Base-by-base conservation (phyloP, 2,888 invertebrate genomes). In the Hanleya hanleyi region DNA sequence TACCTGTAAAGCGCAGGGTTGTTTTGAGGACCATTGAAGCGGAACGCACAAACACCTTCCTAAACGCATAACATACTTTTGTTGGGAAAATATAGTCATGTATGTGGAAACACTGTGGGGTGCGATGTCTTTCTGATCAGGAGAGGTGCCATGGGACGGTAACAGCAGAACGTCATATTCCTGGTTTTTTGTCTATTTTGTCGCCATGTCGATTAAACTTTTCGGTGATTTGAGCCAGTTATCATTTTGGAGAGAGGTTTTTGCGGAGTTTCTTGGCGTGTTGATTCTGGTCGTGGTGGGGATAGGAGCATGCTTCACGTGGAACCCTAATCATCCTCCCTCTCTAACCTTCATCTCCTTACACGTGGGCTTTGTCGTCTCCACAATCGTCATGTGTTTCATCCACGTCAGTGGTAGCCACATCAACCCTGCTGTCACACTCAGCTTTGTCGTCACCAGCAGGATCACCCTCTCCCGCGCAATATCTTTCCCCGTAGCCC, bases 231-330 rank as follows among this genome's bases (percentile, higher is more conserved):
- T 86, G 33, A 71, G 73, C 49, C 81, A 79, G 38, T 76, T 81
- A 35, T 76, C 80, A 41, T 84, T 97, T 87, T 95, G 96, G 95
- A 92, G 95, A 84, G 94, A 95, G 90, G 92, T 97, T 84, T 91
- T 95, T 57, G 97, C 96, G 0, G 98, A 98, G 92, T 94, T 97
- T 82, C 86, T 97, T 66, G 98, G 97, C 68, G 97, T 97, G 4
- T 94, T 96, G 86, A 92, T 97, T 75, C 93, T 98, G 84, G 95
- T 96, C 4, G 92, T 96, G 76, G 93, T 98, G 77, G 97, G 97
- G 37, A 95, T 97, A 86, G 96, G 96, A 0, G 94, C 95, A 1
- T 66, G 67, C 2, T n/a, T n/a, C n/a, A 73, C 78, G 64, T n/a
- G n/a, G n/a, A n/a, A n/a, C n/a, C n/a, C n/a, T n/a, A n/a, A n/a